phyloP scores from a whole-genome alignment of 2,113 vertebrate species.

The Sceloporus undulatus region DNA sequence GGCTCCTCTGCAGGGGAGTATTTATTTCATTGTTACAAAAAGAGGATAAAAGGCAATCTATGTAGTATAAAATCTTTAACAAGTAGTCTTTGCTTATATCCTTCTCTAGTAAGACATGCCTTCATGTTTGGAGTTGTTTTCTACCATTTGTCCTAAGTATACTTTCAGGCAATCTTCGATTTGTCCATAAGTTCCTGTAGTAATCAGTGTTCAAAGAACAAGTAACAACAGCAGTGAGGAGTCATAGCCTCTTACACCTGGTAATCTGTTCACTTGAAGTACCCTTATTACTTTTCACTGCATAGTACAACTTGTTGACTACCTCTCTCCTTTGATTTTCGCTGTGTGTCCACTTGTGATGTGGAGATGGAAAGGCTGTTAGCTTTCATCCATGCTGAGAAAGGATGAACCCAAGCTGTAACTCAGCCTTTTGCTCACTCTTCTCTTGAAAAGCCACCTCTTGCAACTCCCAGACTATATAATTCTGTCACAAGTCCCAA shows the following conservation, averaged over 20 bases:
- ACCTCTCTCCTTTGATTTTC: not conserved
- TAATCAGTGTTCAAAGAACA: conserved; percentile 7
- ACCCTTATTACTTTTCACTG: not conserved
- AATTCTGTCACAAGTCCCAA: not conserved
- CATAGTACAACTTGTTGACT: conserved; percentile 11
- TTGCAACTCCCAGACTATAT: not conserved
- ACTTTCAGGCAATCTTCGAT: not conserved
- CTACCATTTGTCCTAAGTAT: conserved; percentile 2
- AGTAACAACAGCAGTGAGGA: not conserved
- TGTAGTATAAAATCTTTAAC: conserved; percentile 22
- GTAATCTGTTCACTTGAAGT: not conserved
- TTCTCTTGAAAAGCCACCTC: not conserved
- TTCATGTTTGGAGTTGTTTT: conserved; percentile 2
- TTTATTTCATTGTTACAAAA: conserved; percentile 28
- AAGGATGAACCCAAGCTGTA: not conserved
- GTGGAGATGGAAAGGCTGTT: not conserved
- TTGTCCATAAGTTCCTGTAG: conserved; percentile 3
- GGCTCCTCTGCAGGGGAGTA: not conserved
- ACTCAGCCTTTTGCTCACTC: not conserved
- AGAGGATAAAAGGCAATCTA: not conserved
- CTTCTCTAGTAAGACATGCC: conserved; percentile 3
- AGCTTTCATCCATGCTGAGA: not conserved
- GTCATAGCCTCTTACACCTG: not conserved
- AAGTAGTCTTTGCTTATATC: conserved; percentile 1
- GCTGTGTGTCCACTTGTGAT: not conserved